Conservation (phyloP, 2,113 vertebrate genomes). For the Periophthalmus modestus region DNA sequence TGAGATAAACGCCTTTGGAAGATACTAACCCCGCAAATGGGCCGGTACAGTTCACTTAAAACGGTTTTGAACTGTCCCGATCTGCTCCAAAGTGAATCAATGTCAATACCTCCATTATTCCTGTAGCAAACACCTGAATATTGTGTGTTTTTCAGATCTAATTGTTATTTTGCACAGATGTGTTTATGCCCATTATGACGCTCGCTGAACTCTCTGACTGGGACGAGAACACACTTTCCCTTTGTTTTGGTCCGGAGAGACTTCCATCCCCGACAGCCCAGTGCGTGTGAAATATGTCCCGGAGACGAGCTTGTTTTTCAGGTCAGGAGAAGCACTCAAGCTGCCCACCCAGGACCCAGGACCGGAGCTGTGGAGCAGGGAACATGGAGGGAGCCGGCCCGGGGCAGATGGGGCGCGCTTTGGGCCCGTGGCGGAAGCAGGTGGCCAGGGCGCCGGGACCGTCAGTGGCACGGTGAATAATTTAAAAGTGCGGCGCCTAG, state of each 20-base stretch:
- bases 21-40: no score
- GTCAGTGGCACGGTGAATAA: conserved; percentile 80
- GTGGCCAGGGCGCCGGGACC: conserved; percentile 71
- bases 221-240: background rate
- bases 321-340: background rate
- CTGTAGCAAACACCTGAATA: no score
- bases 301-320: background rate
- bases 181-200: background rate
- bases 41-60: no score
- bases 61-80: no score
- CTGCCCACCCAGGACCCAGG: background rate
- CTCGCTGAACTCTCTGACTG: no score
- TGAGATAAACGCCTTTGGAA: no score
- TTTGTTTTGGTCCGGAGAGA: conserved; percentile 8
- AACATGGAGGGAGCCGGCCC: conserved; percentile 9
- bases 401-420: conserved; percentile 70
- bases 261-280: background rate
- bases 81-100: no score
- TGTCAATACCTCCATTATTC: no score
- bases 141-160: no score
- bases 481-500: conserved; percentile 79
- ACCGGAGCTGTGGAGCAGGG: conserved; percentile 3
- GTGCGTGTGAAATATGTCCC: conserved; percentile 23
- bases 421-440: conserved; percentile 63
- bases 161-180: no score